Evolutionary conservation across 2,888 invertebrate genomes (phyloP), one percentile per base, ranked within the genome.

Genomic region (Pycnomerus fuliginosus): DNA sequence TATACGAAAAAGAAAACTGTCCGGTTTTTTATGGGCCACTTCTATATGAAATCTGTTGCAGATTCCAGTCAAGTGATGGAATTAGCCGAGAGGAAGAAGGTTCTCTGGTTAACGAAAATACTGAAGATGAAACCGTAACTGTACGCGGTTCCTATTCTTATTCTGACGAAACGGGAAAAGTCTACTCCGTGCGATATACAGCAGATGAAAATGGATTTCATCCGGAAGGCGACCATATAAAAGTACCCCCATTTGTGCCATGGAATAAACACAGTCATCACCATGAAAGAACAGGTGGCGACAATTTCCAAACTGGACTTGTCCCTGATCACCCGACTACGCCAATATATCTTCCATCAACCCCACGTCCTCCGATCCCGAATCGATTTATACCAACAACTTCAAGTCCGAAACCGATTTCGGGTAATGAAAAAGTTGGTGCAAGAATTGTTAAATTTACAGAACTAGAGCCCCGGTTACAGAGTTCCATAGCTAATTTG

Each of bases 31-130:
- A n/a, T n/a, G n/a, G n/a, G n/a, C n/a, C n/a, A n/a, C n/a, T n/a
- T n/a, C n/a, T n/a, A n/a, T 11, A 25, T 10, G 16, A 28, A 12
- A 10, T 28, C 3, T 45, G 55, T 62, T 43, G n/a, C 70, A 78
- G 83, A 29, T 83, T 76, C 52, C 81, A 82, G 56, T 79, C 83
- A 2, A 84, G 83, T 57, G 82, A 84, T 56, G 84, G 84, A 15
- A 77, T 78, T 3, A 76, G 79, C 5, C 76, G 82, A 10, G 73
- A 78, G 48, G 84, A 84, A 64, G 75, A 80, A 60, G 84, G 78
- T 1, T 72, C 74, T 29, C 68, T 84, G 35, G 71, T 74, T 48
- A 83, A 84, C 65, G 76, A 77, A 1, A 80, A 83, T 5, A 77
- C 78, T 1, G 82, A 84, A 29, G 78, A 83, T 45, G 79, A 81